phyloP scores from a whole-genome alignment of 2,888 invertebrate genomes.

The Rhamphomyia laevipes region DNA sequence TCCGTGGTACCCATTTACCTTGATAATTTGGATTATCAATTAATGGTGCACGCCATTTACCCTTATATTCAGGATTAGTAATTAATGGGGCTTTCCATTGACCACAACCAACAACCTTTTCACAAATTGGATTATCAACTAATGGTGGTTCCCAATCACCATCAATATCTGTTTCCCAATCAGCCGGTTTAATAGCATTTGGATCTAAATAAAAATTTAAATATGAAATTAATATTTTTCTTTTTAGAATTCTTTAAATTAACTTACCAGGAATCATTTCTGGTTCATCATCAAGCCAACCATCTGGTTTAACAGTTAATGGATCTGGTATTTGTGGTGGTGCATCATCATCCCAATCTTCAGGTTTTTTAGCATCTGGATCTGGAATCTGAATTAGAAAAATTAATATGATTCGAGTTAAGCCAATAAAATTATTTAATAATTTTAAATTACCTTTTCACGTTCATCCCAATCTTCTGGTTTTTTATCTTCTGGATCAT shows the following conservation, averaged over 20 bases:
- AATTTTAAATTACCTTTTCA: slow-evolving; percentile 48
- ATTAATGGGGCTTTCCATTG: slow-evolving; percentile 74
- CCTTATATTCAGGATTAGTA: slow-evolving; percentile 84
- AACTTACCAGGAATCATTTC: slow-evolving; percentile 52
- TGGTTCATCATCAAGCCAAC: slow-evolving; percentile 88
- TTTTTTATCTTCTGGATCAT: slow-evolving; percentile 74
- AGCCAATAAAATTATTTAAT: not conserved
- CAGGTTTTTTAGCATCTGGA: slow-evolving; percentile 78
- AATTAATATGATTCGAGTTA: not conserved
- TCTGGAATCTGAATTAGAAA: slow-evolving; percentile 56
- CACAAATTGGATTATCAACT: slow-evolving; percentile 80
- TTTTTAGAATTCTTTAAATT: not conserved
- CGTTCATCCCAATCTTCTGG: slow-evolving; percentile 96
- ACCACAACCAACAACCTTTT: slow-evolving; percentile 76
- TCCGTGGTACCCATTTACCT: slow-evolving; percentile 86
- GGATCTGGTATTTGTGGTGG: slow-evolving; percentile 83
- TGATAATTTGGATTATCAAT: slow-evolving; percentile 89
- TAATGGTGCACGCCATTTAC: slow-evolving; percentile 81
- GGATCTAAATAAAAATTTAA: slow-evolving; percentile 46
- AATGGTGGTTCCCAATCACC: slow-evolving; percentile 96
- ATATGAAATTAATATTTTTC: not conserved
- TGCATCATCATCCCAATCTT: slow-evolving; percentile 93
- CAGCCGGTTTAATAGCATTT: slow-evolving; percentile 72
- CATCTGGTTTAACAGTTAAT: slow-evolving; percentile 71
- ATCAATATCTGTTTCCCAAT: slow-evolving; percentile 98